Base-by-base conservation (phyloP, 2,888 invertebrate species). In the Stenotaenia linearis region DNA sequence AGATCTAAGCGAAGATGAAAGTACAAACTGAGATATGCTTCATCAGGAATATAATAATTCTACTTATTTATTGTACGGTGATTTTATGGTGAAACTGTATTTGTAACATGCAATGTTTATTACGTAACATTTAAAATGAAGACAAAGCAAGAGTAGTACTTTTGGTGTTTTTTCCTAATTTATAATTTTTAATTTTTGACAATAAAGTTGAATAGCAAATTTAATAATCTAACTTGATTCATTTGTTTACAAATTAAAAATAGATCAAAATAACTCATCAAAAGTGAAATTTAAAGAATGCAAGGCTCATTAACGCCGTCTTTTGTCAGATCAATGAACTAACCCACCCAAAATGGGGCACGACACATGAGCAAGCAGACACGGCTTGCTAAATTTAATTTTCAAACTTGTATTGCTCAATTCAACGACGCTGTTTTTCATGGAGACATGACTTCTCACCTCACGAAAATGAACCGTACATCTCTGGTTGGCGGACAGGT, bases 1-100 rank as follows among this genome's bases (percentile, higher is more conserved):
- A 21, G 80, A 80, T 23, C 30, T 80, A 9, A 80, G 79, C 30
- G 80, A 80, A 56, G 80, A 80, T 78, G 80, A 80, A 28, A 80
- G 74, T 56, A 79, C 75, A 10, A 79, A 80, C 18, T 80, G 45
- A 30, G 30, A 35, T 7, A 75, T 21, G 21, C 56, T 21, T 21
- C 56, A 21, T 23, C 7, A 56, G 23, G 21, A 40, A 40, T 32
- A 15, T 15, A 40, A 2, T 40, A 40, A 32, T 32, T n/a, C n/a
- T 56, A 56, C 56, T 56, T 56, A 56, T 56, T 56, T 56, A 56
- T 56, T 56, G 56, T 56, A 56, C 21, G 56, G 56, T 56, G 56
- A 56, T 56, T n/a, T 56, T 15, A 56, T 9, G 56, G 56, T 56
- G 56, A 56, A 56, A n/a, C 7, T 56, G 21, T 56, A 21, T 56